Percentiles rank a stretch among this genome's conserved stretches.
phyloP scores from a whole-genome alignment of 2,113 vertebrate species.

The Anser brachyrhynchus region DNA sequence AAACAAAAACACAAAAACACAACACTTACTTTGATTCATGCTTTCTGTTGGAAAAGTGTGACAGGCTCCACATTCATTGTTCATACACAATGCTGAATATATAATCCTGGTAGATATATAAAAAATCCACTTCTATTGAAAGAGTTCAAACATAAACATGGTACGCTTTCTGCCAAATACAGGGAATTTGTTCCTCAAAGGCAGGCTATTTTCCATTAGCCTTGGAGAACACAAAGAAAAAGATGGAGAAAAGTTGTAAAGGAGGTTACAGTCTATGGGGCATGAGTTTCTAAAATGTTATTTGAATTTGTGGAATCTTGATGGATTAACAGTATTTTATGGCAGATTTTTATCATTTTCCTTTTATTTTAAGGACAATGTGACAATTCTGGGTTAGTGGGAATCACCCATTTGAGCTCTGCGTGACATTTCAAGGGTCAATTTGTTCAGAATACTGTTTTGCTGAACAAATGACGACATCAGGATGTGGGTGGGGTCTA shows the following conservation, averaged over 20 bases:
- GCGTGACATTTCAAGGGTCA: background rate
- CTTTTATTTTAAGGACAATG: background rate
- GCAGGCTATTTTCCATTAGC: background rate
- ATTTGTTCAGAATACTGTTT: background rate
- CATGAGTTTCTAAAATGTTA: background rate
- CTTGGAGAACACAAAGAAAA: background rate
- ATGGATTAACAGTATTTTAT: background rate
- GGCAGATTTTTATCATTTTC: background rate
- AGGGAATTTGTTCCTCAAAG: background rate
- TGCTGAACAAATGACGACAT: background rate
- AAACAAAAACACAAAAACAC: no score
- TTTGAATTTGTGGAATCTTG: background rate
- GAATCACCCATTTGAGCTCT: background rate
- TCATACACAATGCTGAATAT: background rate
- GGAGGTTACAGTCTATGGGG: background rate
- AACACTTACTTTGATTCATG: background rate
- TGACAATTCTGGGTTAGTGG: background rate
- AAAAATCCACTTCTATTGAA: background rate
- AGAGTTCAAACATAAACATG: background rate
- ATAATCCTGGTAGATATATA: background rate
- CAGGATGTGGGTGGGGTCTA: background rate
- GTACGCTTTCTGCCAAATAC: background rate
- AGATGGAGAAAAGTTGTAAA: background rate
- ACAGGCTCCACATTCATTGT: background rate
- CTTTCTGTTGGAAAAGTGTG: background rate